Evolutionary conservation across 2,888 invertebrate species (phyloP), one percentile per base, ranked within the genome.

Genomic region (Euproctis similis): DNA sequence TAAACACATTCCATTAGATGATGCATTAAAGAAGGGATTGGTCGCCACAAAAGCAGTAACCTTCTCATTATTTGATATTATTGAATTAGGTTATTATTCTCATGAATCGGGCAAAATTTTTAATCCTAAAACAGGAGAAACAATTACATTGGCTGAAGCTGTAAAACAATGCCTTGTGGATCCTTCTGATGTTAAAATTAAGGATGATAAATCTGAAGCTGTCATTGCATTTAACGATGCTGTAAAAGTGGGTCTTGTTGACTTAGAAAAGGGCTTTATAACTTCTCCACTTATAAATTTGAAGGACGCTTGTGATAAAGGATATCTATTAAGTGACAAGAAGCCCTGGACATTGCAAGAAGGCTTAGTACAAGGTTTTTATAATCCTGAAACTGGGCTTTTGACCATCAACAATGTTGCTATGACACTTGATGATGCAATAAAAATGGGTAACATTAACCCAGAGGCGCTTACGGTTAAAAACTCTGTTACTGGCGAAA

Each of bases 271-370:
- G 41, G 94, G 94, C 20, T 67, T 90, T 12, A 71, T 95, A 12
- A 89, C 88, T 1, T 87, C 87, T 38, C 94, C 94, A 0, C 72
- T 87, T 38, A 86, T 92, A 58, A 89, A 91, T 28, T 78, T 95
- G 20, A 92, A 93, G 65, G 89, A 92, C 48, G 95, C 95, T 2
- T 89, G 90, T 47, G 89, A 91, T 27, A 94, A 92, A 61, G 94
- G 95, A 4, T 93, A 92, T 59, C 85, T 95, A 21, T 73, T 95
- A 14, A 92, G 91, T 53, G 91, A 92, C 14, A 87, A 89, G 30
- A 90, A 92, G 54, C 94, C 95, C 0, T 89, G 92, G 87, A 92
- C 94, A 0, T 73, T 95, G 34, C 93, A 93, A 64, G 93, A 95
- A 78, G 92, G 93, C 8, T 74, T 95, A 30, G 90, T 93, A 12